Conservation (phyloP, 2,113 vertebrate genomes). For the Osmerus mordax region DNA sequence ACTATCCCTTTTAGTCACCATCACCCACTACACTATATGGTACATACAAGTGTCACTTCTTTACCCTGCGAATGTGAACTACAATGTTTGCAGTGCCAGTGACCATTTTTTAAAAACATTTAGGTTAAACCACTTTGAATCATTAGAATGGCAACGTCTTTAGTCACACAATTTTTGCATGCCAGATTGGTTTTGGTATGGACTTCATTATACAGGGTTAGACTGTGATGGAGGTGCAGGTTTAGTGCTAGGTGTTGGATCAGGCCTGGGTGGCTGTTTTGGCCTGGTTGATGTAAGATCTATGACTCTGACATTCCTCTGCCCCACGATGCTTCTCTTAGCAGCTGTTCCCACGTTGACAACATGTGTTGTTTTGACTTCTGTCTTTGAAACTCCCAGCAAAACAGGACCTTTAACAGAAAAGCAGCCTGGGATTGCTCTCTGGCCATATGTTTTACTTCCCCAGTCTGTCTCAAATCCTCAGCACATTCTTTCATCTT, state of each 20-base stretch:
- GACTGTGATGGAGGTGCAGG: not conserved
- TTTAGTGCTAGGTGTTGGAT: conserved; percentile 17
- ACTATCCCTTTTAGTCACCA: conserved; percentile 8
- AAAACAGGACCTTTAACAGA: conserved; percentile 48
- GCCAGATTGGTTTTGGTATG: not conserved
- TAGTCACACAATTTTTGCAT: not conserved
- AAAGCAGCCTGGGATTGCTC: conserved; percentile 29
- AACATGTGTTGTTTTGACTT: conserved; percentile 60
- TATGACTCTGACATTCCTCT: conserved; percentile 51
- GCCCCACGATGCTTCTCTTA: conserved; percentile 45
- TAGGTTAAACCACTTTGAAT: not conserved
- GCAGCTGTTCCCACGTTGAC: conserved; percentile 57
- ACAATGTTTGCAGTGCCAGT: too few relatives aligned
- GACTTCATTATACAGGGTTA: not conserved
- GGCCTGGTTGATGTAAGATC: conserved; percentile 48
- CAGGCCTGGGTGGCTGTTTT: conserved; percentile 19
- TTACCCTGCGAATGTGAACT: too few relatives aligned
- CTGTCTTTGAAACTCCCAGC: conserved; percentile 48
- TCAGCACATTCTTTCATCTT: conserved; percentile 18
- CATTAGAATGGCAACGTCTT: not conserved
- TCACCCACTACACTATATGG: not conserved
- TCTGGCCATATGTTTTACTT: conserved; percentile 8
- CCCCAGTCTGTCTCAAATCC: conserved; percentile 6
- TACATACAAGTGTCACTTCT: too few relatives aligned
- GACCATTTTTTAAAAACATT: not conserved